Conservation (phyloP, 1,140 invertebrate genomes). For the Hycleus cichorii region DNA sequence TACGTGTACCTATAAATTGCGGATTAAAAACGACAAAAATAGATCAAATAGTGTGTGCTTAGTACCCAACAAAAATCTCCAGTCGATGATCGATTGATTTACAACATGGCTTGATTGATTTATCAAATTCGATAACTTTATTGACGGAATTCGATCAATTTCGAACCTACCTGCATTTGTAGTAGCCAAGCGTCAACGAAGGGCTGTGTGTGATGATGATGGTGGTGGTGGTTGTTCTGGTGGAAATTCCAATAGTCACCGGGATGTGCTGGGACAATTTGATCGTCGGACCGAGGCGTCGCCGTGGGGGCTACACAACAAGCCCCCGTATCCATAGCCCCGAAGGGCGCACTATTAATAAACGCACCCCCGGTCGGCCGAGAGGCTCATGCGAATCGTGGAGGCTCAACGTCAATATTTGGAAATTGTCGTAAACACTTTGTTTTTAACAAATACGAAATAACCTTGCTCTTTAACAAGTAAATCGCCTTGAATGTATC, state of each 20-base stretch:
- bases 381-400: not conserved
- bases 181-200: slow-evolving; percentile 36
- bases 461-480: slow-evolving; percentile 5
- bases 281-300: slow-evolving; percentile 33
- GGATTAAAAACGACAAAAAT: no score
- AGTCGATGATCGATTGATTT: no score
- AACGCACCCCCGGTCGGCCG: slow-evolving; percentile 16
- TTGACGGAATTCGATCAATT: not conserved
- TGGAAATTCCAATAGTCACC: slow-evolving; percentile 33
- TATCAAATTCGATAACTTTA: no score
- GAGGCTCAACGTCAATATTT: not conserved
- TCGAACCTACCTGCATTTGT: slow-evolving; percentile 34
- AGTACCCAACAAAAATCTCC: no score
- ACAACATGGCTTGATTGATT: no score
- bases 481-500: slow-evolving; percentile 4
- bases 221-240: slow-evolving; percentile 19
- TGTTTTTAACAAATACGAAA: not conserved
- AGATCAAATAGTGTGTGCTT: no score
- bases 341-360: slow-evolving; percentile 22
- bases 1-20: no score
- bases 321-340: slow-evolving; percentile 38
- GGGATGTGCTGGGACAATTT: slow-evolving; percentile 36
- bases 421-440: not conserved
- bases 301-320: slow-evolving; percentile 36
- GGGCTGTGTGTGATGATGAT: slow-evolving; percentile 26